Base-by-base conservation (phyloP, 2,113 vertebrate species). In the Hymenochirus boettgeri region DNA sequence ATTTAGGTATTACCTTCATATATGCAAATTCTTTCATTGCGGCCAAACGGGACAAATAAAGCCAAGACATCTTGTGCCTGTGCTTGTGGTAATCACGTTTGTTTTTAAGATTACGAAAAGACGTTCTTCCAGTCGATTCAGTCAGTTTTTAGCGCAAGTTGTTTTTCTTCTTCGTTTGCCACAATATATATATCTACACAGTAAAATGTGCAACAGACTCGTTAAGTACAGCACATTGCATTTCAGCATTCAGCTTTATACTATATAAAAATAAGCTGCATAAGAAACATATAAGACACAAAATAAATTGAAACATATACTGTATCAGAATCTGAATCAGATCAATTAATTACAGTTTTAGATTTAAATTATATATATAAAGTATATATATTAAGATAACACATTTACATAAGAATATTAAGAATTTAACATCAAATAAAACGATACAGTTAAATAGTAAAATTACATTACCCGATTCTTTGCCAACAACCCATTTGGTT, bases 21-120 rank as follows among this genome's bases (percentile, higher is more conserved):
- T 95, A 99, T n/a, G 94, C 95, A 85, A 88, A 99, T 80, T 99
- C 96, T 59, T 97, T 99, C 93, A 92, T 93, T 31, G 96, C 96
- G 67, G 96, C 94, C 50, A 96, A 87, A n/a, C 95, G 91, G 47
- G 96, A 98, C 35, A 99, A 88, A 72, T 99, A 99, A 15, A 99
- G 90, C 96, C 96, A 99, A 5, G 96, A 99, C 82, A 96, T 87
- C 48, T 86, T 95, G 62, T 86, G 85, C 27, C 96, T 86, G 77
- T 97, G 91, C 65, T 95, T 90, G 82, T 98, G 96, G 72, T 98
- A 99, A 82, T 99, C 96, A 11, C 96, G 89, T 53, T 99, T 97
- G 72, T 95, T 99, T 78, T 96, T 98, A 45, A 99, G 81, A 72
- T 91, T 97, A 39, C 95, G 87, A 79, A 99, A 99, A 4, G 94